phyloP scores from a whole-genome alignment of 2,113 vertebrate genomes.

The Hemiscyllium ocellatum region DNA sequence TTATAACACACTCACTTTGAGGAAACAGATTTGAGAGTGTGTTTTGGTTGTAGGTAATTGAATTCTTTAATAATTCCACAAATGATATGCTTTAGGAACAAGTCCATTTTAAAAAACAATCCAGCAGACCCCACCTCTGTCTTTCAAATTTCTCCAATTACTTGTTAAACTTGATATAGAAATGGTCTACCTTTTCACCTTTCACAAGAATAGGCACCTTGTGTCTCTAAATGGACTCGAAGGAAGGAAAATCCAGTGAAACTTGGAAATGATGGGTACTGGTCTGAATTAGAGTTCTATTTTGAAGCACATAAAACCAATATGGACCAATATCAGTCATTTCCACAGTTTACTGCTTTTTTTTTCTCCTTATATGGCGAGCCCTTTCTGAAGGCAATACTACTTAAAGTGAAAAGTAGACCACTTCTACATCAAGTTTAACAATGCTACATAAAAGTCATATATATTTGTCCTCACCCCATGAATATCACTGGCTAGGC shows the following conservation, averaged over 20 bases:
- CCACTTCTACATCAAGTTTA: no score
- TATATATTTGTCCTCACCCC: no score
- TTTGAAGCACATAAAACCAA: no score
- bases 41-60: background rate
- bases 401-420: background rate
- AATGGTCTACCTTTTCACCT: background rate
- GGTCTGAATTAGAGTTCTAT: no score
- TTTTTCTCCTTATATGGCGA: background rate
- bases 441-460: no score
- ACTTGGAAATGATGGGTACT: no score
- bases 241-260: no score
- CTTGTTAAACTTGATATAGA: background rate
- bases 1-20: background rate
- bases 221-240: background rate
- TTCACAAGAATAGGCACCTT: background rate
- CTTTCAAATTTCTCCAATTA: background rate
- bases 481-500: no score
- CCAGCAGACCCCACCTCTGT: background rate
- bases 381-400: background rate
- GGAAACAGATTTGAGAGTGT: background rate
- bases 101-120: background rate
- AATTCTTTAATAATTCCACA: background rate
- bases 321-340: no score
- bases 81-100: background rate
- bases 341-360: no score